These are phyloP conservation scores for Chironomus tepperi DNA, from an alignment of 1,140 invertebrate genomes.

Conservation along the genomic window DNA sequence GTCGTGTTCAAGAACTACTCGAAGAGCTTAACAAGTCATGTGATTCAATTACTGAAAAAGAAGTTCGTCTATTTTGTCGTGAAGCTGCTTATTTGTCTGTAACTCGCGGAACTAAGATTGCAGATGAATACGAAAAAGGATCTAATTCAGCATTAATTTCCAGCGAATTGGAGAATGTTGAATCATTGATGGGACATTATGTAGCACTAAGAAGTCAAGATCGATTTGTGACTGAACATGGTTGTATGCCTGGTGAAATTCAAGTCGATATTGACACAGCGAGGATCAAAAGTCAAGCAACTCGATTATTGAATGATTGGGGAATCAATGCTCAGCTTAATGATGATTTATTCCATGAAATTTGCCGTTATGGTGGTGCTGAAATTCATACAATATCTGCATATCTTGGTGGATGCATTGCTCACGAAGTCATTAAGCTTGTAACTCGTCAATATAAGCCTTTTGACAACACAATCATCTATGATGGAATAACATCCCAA, in stretches of 20 bases:
- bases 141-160: constrained; percentile 39
- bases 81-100: constrained; percentile 72
- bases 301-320: constrained; percentile 78
- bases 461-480: constrained; percentile 91
- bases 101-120: constrained; percentile 68
- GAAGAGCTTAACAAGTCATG: constrained; percentile 62
- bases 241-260: constrained; percentile 82
- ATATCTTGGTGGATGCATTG: constrained; percentile 85
- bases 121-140: constrained; percentile 59
- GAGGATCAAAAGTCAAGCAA: constrained; percentile 69
- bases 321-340: constrained; percentile 67
- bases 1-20: constrained; percentile 69
- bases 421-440: constrained; percentile 97
- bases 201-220: constrained; percentile 85
- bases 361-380: constrained; percentile 85
- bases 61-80: constrained; percentile 76
- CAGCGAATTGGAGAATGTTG: constrained; percentile 52
- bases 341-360: constrained; percentile 93
- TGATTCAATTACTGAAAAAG: constrained; percentile 63
- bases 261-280: constrained; percentile 85
- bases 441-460: constrained; percentile 95
- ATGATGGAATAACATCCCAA: constrained; percentile 86
- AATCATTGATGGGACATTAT: constrained; percentile 84
- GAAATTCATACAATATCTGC: constrained; percentile 94
- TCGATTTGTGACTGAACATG: constrained; percentile 79